A percentile compares a stretch with the other conserved stretches of the same genome.
Conservation (phyloP, 37 sponge, comb jelly and placozoan species). For the Theonella swinhoei region DNA sequence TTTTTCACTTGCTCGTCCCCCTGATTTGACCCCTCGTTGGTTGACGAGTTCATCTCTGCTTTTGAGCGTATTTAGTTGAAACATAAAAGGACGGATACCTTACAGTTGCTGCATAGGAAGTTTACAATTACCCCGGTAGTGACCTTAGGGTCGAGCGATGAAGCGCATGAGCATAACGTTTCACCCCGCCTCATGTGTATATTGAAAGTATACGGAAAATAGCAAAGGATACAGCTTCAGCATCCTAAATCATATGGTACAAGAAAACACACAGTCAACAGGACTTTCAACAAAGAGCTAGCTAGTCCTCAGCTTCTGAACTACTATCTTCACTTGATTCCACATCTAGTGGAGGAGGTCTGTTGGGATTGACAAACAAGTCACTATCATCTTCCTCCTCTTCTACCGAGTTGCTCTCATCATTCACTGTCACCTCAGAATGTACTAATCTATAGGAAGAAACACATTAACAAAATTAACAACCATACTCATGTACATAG, state of each 20-base stretch:
- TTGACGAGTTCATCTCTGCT: neutral
- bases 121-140: too few species aligned
- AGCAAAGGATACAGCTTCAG: too few species aligned
- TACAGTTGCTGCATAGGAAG: too few species aligned
- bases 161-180: too few species aligned
- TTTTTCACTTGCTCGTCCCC: neutral
- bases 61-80: too few species aligned
- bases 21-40: neutral
- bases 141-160: too few species aligned
- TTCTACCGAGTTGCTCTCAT: neutral
- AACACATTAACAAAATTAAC: neutral
- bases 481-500: neutral
- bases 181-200: too few species aligned
- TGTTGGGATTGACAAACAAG: slow-evolving; percentile 80
- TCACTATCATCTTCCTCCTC: slow-evolving; percentile 53
- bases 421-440: neutral
- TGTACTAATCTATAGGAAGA: neutral
- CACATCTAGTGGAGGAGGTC: slow-evolving; percentile 20
- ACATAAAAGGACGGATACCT: too few species aligned
- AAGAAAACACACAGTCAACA: too few species aligned
- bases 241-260: too few species aligned
- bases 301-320: neutral
- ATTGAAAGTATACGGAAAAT: too few species aligned
- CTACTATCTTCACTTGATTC: neutral
- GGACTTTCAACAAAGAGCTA: too few species aligned